Evolutionary conservation across 2,113 vertebrate genomes (phyloP), one percentile per base, ranked within the genome.

Genomic region (Macquaria ambigua): DNA sequence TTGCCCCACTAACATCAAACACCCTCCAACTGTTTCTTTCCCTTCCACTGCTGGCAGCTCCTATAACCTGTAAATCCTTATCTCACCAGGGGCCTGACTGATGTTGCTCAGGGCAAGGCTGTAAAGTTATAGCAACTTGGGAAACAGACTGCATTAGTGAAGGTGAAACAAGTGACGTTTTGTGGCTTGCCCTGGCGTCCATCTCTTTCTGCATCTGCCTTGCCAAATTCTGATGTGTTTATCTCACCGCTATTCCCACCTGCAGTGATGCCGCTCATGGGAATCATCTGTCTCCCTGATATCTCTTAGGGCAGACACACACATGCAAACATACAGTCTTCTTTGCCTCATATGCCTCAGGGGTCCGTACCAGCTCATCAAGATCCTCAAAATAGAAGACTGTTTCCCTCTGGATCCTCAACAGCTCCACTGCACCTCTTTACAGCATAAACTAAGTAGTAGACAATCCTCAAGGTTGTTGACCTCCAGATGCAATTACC

Each of bases 1-100:
- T 92, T 94, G 82, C 71, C 83, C 86, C 76, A 89, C 64, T 87
- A 52, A 76, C 82, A 86, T 91, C 83, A 91, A 92, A 90, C 59
- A 10, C 72, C 58, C 67, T 69, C 59, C 67, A 72, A 64, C 80
- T 72, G 46, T 82, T 67, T 82, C 62, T 61, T 92, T 78, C 52
- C 79, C 48, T 84, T 77, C 39, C 53, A 23, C 28, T 41, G 74
- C 79, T 56, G 6, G 68, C 75, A 63, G 52, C 70, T 10, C 70
- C 48, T 74, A 25, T 80, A 76, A 59, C 76, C 70, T 70, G 72
- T 90, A 91, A 92, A 87, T 91, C 77, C 87, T 83, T 79, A 86
- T 88, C 84, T 84, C 89, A 66, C 77, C 52, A 55, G 81, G 83
- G 66, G 79, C 50, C 75, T 85, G 81, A 86, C 76, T 62, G 67